These are phyloP conservation scores for Microplitis manilae DNA, from an alignment of 2,888 invertebrate species.

Conservation along the genomic window DNA sequence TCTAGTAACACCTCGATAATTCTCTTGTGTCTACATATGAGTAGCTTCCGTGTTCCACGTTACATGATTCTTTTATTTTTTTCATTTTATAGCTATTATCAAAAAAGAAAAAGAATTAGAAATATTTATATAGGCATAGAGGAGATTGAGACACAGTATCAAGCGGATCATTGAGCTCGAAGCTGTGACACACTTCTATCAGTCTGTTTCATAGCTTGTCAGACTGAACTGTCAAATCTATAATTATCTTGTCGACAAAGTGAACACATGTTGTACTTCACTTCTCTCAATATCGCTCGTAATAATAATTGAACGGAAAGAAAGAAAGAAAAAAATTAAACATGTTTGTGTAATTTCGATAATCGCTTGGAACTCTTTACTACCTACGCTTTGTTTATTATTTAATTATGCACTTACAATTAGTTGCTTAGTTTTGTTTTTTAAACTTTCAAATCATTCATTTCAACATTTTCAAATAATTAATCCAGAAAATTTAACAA, in stretches of 20 bases:
- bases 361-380: no score
- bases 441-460: no score
- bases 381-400: no score
- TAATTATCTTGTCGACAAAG: conserved; percentile 47
- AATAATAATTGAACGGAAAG: not conserved
- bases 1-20: conserved; percentile 17
- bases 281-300: conserved; percentile 36
- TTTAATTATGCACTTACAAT: no score
- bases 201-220: conserved; percentile 20
- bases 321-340: not conserved
- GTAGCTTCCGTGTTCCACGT: conserved; percentile 29
- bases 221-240: conserved; percentile 34
- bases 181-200: conserved; percentile 33
- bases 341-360: not conserved
- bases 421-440: no score
- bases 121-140: conserved; percentile 8
- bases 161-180: conserved; percentile 31
- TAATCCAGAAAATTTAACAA: no score
- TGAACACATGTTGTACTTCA: conserved; percentile 35
- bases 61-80: conserved; percentile 30
- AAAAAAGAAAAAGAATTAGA: conserved; percentile 18
- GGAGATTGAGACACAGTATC: not conserved
- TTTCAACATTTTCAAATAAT: no score
- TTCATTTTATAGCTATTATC: conserved; percentile 16
- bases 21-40: conserved; percentile 5